These are phyloP conservation scores for Amblyjoppa fuscipennis DNA, from an alignment of 2,888 invertebrate species.

Conservation along the genomic window DNA sequence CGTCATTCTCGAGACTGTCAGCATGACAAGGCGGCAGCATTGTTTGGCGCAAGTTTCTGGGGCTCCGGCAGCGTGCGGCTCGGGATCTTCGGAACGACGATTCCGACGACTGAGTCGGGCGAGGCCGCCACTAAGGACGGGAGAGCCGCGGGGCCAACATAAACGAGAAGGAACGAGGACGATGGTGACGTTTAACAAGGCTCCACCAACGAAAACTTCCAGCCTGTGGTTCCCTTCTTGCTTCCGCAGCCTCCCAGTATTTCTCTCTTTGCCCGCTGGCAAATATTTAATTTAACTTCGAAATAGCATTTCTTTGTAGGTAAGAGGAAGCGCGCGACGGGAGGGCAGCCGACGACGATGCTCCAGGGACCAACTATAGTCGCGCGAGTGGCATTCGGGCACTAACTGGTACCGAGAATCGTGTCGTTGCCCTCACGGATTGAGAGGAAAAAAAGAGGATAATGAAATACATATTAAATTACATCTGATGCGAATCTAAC, in stretches of 20 bases:
- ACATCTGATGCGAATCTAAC: background rate
- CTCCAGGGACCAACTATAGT: constrained; percentile 54
- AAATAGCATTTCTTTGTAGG: constrained; percentile 71
- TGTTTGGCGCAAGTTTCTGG: constrained; percentile 64
- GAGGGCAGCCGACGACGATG: constrained; percentile 38
- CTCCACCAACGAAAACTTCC: constrained; percentile 55
- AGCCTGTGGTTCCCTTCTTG: background rate
- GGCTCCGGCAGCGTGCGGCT: constrained; percentile 10
- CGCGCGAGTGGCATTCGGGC: constrained; percentile 51
- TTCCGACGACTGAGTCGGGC: constrained; percentile 24
- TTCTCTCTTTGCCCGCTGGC: constrained; percentile 42
- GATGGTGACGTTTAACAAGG: constrained; percentile 40
- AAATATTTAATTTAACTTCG: constrained; percentile 77
- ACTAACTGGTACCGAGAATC: background rate
- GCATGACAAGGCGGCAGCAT: constrained; percentile 62
- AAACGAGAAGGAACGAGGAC: constrained; percentile 26
- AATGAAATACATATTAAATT: background rate
- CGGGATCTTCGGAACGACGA: constrained; percentile 33
- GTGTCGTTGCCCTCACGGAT: background rate
- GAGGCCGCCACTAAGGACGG: constrained; percentile 1
- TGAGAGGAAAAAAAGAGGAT: background rate
- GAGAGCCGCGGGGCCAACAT: background rate
- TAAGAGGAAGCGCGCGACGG: constrained; percentile 37
- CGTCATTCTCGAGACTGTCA: constrained; percentile 39
- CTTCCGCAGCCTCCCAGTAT: constrained; percentile 38